Conservation (phyloP, 2,888 invertebrate species). For the Tinea pellionella region DNA sequence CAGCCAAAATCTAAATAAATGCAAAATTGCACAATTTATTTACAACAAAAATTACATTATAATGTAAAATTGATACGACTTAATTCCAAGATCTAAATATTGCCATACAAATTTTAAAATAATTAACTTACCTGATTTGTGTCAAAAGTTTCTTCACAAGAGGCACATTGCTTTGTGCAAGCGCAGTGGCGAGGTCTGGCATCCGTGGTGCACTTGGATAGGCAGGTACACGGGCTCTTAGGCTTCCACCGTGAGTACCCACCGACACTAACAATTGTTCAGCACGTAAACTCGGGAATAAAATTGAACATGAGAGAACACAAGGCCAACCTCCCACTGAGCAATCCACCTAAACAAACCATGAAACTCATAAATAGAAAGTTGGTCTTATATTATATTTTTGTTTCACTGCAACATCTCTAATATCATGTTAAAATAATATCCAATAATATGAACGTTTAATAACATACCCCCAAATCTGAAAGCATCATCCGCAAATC, state of each 20-base stretch:
- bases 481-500: slow-evolving; percentile 85
- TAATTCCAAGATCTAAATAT: too few species aligned
- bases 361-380: background rate
- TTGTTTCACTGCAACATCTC: background rate
- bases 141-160: background rate
- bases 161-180: slow-evolving; percentile 37
- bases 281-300: slow-evolving; percentile 90
- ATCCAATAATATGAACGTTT: too few species aligned
- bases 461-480: slow-evolving; percentile 61
- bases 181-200: slow-evolving; percentile 82
- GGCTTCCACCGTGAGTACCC: slow-evolving; percentile 92
- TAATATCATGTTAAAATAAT: too few species aligned
- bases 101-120: too few species aligned
- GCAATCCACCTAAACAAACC: slow-evolving; percentile 75
- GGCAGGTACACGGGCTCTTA: slow-evolving; percentile 92
- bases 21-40: background rate
- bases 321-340: slow-evolving; percentile 88
- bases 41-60: too few species aligned
- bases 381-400: background rate
- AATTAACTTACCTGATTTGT: background rate
- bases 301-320: slow-evolving; percentile 89
- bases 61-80: too few species aligned
- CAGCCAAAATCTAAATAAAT: slow-evolving; percentile 80
- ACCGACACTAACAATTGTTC: slow-evolving; percentile 94
- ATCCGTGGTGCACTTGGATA: slow-evolving; percentile 84